phyloP scores from a whole-genome alignment of 2,113 vertebrate species.

The Xenus cinereus region DNA sequence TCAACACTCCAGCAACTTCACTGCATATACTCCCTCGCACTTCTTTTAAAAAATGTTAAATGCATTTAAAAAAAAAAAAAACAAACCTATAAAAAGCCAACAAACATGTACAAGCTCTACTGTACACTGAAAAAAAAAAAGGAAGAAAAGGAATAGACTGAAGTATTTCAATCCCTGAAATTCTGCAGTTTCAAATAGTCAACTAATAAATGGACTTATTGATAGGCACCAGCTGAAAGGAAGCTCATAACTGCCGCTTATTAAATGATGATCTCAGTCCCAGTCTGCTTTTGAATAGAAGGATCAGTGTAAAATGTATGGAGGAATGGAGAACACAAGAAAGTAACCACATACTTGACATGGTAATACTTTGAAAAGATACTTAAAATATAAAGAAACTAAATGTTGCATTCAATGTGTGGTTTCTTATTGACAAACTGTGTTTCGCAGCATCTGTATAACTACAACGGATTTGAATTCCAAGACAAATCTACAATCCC shows the following conservation, averaged over 20 bases:
- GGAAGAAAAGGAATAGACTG: not conserved
- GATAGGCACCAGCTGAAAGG: not conserved
- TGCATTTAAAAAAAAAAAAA: not conserved
- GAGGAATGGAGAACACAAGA: not conserved
- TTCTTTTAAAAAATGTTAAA: not conserved
- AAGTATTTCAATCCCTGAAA: not conserved
- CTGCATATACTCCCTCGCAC: not conserved
- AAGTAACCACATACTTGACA: not conserved
- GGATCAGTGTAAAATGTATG: not conserved
- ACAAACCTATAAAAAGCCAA: not conserved
- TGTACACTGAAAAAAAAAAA: not conserved
- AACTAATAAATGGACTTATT: not conserved
- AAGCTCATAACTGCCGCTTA: not conserved
- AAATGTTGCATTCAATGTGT: not conserved
- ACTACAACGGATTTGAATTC: not conserved
- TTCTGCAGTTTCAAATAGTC: not conserved
- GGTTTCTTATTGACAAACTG: not conserved
- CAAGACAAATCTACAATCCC: not conserved
- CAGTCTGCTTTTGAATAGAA: not conserved
- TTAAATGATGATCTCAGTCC: not conserved
- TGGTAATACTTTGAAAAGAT: not conserved
- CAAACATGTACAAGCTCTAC: not conserved
- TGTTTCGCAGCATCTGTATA: not conserved
- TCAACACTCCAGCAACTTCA: not conserved
- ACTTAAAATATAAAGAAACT: not conserved